Conservation (phyloP, 2,113 vertebrate genomes). For the Porphyrio hochstetteri region DNA sequence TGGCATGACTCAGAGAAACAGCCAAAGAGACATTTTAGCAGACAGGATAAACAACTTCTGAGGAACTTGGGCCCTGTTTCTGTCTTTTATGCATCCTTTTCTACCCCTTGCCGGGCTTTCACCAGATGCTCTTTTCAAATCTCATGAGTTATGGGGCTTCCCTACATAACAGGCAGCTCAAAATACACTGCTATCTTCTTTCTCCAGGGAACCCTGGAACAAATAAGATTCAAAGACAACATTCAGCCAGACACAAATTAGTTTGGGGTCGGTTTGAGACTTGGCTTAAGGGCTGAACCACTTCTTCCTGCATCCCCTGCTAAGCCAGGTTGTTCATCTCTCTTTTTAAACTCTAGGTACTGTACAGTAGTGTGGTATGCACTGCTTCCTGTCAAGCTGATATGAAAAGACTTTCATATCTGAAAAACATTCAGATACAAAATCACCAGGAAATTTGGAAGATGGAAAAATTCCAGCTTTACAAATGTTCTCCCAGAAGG, state of each 20-base stretch:
- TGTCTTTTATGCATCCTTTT: constrained; percentile 38
- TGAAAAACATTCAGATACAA: constrained; percentile 43
- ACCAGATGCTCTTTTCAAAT: constrained; percentile 48
- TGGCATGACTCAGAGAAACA: constrained; percentile 51
- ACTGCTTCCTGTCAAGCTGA: constrained; percentile 29
- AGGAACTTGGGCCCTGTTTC: constrained; percentile 35
- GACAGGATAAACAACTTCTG: constrained; percentile 43
- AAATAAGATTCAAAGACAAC: constrained; percentile 51
- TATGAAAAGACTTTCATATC: constrained; percentile 34
- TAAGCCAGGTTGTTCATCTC: constrained; percentile 26
- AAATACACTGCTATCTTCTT: constrained; percentile 23
- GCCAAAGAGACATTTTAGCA: constrained; percentile 30
- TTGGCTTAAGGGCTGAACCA: background rate
- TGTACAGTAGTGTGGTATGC: background rate
- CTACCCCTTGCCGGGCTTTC: background rate
- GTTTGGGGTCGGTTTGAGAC: constrained; percentile 27
- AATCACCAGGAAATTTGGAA: constrained; percentile 55
- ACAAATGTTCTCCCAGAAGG: constrained; percentile 51
- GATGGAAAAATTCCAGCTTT: constrained; percentile 47
- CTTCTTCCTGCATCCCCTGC: background rate
- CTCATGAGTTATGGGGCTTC: constrained; percentile 41
- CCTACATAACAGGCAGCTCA: constrained; percentile 3
- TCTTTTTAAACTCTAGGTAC: constrained; percentile 15
- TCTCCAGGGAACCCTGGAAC: constrained; percentile 11
- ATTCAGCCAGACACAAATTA: constrained; percentile 51